Conservation (phyloP, 2,888 invertebrate species). For the Tiliacea citrago region DNA sequence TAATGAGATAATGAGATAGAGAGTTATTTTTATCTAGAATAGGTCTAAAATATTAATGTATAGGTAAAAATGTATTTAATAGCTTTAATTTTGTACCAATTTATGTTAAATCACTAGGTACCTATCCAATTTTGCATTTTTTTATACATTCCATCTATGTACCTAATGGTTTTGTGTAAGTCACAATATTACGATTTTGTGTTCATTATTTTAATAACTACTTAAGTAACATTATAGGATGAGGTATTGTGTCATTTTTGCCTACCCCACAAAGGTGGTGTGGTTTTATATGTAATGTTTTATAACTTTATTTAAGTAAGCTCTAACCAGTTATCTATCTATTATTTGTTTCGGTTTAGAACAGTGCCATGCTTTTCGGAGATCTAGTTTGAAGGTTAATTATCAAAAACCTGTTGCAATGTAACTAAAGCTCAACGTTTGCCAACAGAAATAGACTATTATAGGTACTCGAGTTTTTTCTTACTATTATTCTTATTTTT, state of each 20-base stretch:
- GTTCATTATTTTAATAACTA: slow-evolving; percentile 36
- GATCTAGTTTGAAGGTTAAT: slow-evolving; percentile 17
- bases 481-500: slow-evolving; percentile 6
- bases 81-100: slow-evolving; percentile 59
- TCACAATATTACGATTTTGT: slow-evolving; percentile 43
- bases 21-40: slow-evolving; percentile 15
- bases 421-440: neutral
- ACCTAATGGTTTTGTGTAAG: slow-evolving; percentile 25
- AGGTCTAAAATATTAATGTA: slow-evolving; percentile 7
- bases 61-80: slow-evolving; percentile 46
- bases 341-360: neutral
- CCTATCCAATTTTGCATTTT: slow-evolving; percentile 26
- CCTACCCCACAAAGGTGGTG: neutral
- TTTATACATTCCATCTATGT: slow-evolving; percentile 43
- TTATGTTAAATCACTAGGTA: slow-evolving; percentile 33
- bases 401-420: slow-evolving; percentile 12
- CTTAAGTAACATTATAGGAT: neutral
- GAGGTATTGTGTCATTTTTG: neutral
- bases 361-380: neutral
- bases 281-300: neutral
- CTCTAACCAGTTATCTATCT: slow-evolving; percentile 10
- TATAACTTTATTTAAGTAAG: slow-evolving; percentile 8
- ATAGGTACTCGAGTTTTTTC: neutral
- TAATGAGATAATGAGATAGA: slow-evolving; percentile 14
- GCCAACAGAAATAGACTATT: neutral